A percentile compares a stretch with the other conserved stretches of the same genome.
These are phyloP conservation scores for Pentalonia nigronervosa DNA, from an alignment of 1,140 invertebrate genomes.

Conservation along the genomic window DNA sequence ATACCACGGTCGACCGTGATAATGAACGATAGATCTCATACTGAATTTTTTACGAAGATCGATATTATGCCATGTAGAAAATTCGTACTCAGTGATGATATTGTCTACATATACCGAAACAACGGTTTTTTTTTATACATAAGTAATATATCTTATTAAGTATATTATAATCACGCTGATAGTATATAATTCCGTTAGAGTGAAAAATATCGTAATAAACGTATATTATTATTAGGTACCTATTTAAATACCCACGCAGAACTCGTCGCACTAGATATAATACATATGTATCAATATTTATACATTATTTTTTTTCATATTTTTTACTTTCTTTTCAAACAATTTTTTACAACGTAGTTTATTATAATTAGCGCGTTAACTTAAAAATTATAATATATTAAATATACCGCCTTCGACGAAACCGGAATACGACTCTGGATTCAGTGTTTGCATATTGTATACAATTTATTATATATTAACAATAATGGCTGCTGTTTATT, in stretches of 20 bases:
- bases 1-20: too few relatives aligned
- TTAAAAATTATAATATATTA: not conserved
- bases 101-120: too few relatives aligned
- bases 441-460: not conserved
- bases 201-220: not conserved
- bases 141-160: too few relatives aligned
- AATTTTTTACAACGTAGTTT: not conserved
- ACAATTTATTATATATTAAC: not conserved
- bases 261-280: not conserved
- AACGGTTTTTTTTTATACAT: too few relatives aligned
- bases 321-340: not conserved
- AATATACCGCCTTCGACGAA: not conserved
- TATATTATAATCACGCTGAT: too few relatives aligned
- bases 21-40: not conserved
- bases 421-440: not conserved
- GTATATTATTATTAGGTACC: not conserved
- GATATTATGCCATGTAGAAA: too few relatives aligned
- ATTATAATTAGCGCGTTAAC: not conserved
- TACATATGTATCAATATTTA: too few relatives aligned
- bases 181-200: not conserved
- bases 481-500: conserved; percentile 6
- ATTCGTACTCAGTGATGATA: too few relatives aligned
- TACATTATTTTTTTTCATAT: not conserved
- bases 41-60: too few relatives aligned
- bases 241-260: not conserved